Base-by-base conservation (phyloP, 2,113 vertebrate genomes). In the Genyomyrus donnyi region DNA sequence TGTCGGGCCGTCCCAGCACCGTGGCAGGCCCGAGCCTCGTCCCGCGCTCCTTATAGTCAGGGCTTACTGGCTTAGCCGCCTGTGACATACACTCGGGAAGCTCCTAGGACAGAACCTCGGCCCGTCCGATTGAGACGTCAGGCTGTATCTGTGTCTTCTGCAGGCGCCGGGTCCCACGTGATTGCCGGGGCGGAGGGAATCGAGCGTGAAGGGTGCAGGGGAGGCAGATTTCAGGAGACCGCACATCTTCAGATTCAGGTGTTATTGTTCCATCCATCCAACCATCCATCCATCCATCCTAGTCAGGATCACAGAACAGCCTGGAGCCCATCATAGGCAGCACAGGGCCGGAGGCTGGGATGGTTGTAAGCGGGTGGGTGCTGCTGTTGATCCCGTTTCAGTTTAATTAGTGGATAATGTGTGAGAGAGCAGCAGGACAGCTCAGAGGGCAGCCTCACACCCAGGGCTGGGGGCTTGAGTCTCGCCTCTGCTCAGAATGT, bases 41-140 rank as follows among this genome's bases (percentile, higher is more conserved):
- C 92, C 93, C 93, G 94, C 93, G 94, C 94, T 95, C 94, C 95
- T 94, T 94, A 95, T 94, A 94, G 94, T 93, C 92, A 95, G 93
- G 93, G 94, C 94, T 94, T 94, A 94, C 94, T 88, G 93, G 93
- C 93, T 94, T 95, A 96, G 93, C 94, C 94, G 95, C 93, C 95
- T 94, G 93, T 95, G 95, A 95, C 96, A 95, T 95, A 93, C 93
- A 93, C 94, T 94, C 94, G 93, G 93, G 88, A 91, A 94, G 91
- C 90, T 91, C 93, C 93, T 94, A 92, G 92, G 93, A 93, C 93
- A 92, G 74, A 95, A 94, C 95, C 93, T 91, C 50, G 91, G 88
- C 90, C 93, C 91, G 92, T 91, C 93, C 91, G 92, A 95, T 94
- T 93, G 95, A 96, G 95, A 96, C 15, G 39, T 17, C 74, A 39